Base-by-base conservation (phyloP, 2,888 invertebrate genomes). In the Emmelina monodactyla region DNA sequence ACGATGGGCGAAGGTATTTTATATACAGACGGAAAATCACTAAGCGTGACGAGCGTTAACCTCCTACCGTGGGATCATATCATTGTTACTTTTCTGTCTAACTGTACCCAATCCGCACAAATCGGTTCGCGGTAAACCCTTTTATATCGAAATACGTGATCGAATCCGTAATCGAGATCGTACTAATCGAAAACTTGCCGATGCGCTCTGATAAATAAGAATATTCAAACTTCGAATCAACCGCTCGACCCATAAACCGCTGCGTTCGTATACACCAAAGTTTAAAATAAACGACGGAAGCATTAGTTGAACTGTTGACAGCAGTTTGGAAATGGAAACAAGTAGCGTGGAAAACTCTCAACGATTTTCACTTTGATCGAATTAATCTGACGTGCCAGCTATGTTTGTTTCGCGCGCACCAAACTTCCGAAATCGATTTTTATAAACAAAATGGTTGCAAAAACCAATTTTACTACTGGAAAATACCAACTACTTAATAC, bases 221-320 rank as follows among this genome's bases (percentile, higher is more conserved):
- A 45, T 32, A n/a, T n/a, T n/a, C n/a, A n/a, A n/a, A n/a, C n/a
- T 40, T 29, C 34, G 37, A 14, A 12, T 28, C 28, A 33, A 43
- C 12, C 33, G 33, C 28, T 59, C 52, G 48, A 43, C 48, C 53
- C 50, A 64, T 65, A 70, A 69, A 69, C 61, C 53, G 46, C 45
- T 47, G 43, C 42, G 42, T 46, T 53, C 47, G 55, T 68, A 69
- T 72, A 73, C 66, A 65, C 58, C 64, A 62, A 71, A 73, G 70
- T 71, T 73, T 70, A 67, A 68, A 71, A 69, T 70, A 63, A 69
- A 65, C 60, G 58, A 62, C 71, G 75, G 73, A 76, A 73, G 70
- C 78, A 76, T 78, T 78, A 78, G 72, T 58, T 41, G 62, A 58
- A 52, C 55, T 55, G 76, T 63, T 71, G 78, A 78, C 73, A 71